phyloP scores from a whole-genome alignment of 2,888 invertebrate genomes.

The Polyploca ridens region DNA sequence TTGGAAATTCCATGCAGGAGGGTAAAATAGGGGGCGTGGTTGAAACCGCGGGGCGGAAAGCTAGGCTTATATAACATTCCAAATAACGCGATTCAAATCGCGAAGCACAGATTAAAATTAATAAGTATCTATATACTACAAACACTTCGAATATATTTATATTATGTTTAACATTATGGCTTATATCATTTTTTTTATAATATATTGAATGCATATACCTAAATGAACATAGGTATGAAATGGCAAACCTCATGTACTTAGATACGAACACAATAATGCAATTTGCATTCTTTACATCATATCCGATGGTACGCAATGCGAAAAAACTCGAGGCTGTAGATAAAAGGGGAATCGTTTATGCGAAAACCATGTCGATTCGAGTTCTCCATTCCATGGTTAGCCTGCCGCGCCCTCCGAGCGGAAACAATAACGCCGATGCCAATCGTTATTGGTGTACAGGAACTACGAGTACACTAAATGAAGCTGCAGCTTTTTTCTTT shows the following conservation, averaged over 20 bases:
- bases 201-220: no score
- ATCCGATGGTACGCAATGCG: not conserved
- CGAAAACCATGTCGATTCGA: conserved; percentile 10
- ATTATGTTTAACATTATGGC: no score
- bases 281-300: conserved; percentile 7
- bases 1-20: no score
- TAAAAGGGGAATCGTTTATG: conserved; percentile 8
- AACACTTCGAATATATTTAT: no score
- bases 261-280: not conserved
- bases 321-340: not conserved
- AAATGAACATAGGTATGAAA: not conserved
- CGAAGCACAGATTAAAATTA: no score
- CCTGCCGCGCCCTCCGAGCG: conserved; percentile 17
- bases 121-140: no score
- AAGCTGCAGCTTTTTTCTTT: conserved; percentile 13
- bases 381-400: conserved; percentile 1
- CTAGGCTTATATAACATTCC: no score
- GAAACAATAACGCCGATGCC: conserved; percentile 41
- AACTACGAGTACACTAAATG: conserved; percentile 17
- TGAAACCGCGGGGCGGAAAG: no score
- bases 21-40: no score
- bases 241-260: not conserved
- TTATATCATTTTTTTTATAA: no score
- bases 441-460: conserved; percentile 33
- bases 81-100: no score